phyloP scores from a whole-genome alignment of 2,888 invertebrate genomes.

The Lasius fuliginosus region DNA sequence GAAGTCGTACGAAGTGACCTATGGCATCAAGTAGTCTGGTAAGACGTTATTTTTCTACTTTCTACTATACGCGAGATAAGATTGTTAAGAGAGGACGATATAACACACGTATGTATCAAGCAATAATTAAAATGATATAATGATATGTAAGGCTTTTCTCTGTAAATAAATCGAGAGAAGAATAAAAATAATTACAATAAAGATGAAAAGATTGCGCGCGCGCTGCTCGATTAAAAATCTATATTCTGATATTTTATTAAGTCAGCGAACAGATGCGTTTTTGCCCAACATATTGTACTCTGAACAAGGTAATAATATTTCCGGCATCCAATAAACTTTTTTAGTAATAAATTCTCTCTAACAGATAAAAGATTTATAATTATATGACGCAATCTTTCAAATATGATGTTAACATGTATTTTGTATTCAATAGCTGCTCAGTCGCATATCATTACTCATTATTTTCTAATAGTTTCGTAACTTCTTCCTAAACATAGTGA shows the following conservation, averaged over 20 bases:
- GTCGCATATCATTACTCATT: constrained; percentile 29
- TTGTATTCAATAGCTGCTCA: background rate
- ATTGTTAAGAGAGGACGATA: background rate
- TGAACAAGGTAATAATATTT: background rate
- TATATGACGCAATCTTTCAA: background rate
- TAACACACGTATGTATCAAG: background rate
- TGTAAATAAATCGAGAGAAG: background rate
- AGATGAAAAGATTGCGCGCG: background rate
- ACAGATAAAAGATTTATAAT: constrained; percentile 4
- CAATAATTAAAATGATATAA: background rate
- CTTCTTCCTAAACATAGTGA: constrained; percentile 18
- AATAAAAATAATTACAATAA: background rate
- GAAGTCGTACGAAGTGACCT: background rate
- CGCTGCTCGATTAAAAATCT: background rate
- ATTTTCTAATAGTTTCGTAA: constrained; percentile 46
- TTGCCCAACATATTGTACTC: background rate
- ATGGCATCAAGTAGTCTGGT: background rate
- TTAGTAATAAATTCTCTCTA: background rate
- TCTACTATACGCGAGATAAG: background rate
- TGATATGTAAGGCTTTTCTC: background rate
- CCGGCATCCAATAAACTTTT: background rate
- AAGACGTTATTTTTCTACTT: background rate
- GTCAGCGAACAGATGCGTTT: background rate
- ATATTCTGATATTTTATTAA: background rate
- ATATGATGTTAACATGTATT: background rate